Evolutionary conservation across 2,888 invertebrate genomes (phyloP).

Genomic region (Lithophane ornitopus): DNA sequence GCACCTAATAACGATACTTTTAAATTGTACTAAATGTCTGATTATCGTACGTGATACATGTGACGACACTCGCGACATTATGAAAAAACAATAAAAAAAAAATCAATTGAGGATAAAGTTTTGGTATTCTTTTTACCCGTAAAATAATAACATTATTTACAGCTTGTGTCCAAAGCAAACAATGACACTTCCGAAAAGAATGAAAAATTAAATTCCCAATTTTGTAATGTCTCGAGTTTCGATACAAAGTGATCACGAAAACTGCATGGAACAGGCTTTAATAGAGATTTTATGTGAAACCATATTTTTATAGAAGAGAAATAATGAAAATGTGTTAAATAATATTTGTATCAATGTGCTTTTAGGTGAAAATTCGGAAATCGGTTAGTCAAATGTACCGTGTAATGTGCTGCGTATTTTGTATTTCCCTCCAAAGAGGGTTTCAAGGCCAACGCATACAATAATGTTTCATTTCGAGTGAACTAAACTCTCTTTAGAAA

Average conservation of each 20-base stretch:
- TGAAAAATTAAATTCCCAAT: neutral
- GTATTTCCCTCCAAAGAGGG: slow-evolving; percentile 20
- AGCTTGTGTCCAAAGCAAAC: slow-evolving; percentile 19
- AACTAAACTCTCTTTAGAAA: slow-evolving; percentile 25
- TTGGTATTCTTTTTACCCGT: too few species aligned
- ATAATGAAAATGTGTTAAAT: slow-evolving; percentile 68
- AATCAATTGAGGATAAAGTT: neutral
- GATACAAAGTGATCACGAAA: slow-evolving; percentile 63
- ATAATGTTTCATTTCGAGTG: slow-evolving; percentile 20
- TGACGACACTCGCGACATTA: slow-evolving; percentile 42
- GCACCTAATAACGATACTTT: slow-evolving; percentile 60
- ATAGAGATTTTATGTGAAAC: slow-evolving; percentile 77
- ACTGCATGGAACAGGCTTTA: slow-evolving; percentile 86
- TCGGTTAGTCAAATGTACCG: slow-evolving; percentile 25
- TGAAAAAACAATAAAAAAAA: neutral
- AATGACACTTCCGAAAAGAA: neutral
- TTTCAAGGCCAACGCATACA: slow-evolving; percentile 5
- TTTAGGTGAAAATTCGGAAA: slow-evolving; percentile 63
- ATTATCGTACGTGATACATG: slow-evolving; percentile 55
- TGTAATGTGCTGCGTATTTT: slow-evolving; percentile 1
- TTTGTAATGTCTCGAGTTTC: slow-evolving; percentile 62
- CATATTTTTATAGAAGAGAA: slow-evolving; percentile 67
- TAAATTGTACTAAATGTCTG: slow-evolving; percentile 65
- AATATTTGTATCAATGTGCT: slow-evolving; percentile 76
- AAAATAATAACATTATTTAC: neutral